Evolutionary conservation across 2,797 vertebrate genomes (phyloP), one percentile per base, ranked within the genome.

Genomic region (Enoplosus armatus): DNA sequence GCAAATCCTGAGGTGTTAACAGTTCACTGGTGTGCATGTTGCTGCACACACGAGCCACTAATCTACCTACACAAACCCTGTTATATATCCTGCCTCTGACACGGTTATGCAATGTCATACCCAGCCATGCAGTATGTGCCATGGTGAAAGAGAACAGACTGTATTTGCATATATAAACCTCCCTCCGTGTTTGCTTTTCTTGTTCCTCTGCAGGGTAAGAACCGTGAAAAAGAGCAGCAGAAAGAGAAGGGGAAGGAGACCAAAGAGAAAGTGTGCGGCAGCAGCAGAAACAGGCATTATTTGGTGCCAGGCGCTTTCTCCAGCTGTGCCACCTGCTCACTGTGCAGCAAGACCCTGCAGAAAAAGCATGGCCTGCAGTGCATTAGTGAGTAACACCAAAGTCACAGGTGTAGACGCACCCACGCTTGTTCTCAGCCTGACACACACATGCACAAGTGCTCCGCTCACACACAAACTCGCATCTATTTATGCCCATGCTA

Each of bases 291-390:
- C 50, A 91, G 95, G 68, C 98, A 98, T 91, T 85, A 90, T 71
- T 92, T 98, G 39, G 92, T 96, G 59, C 95, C 87, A 1, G 97
- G 97, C 45, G 93, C 92, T 61, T 96, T 97, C 91, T 95, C 95
- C 85, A 95, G 93, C 83, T 96, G 94, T 75, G 95, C 97, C 89
- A 97, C 93, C 87, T 99, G 97, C 90, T 96, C 97, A 1, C 90
- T 97, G 88, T 99, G 98, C 86, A 94, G 96, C 95, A 97, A 96
- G 86, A 93, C 94, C 37, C 94, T 97, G 91, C 95, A 94, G 94
- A 95, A 93, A 90, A 96, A 96, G 95, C 95, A 95, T 91, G 95
- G 96, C 90, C 95, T 97, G 92, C 96, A 97, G 92, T 98, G 96
- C 93, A 94, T 95, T 85, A 96, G 98, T 99, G 96, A 99, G 98